Percentiles rank a stretch among this genome's conserved stretches.
phyloP scores from a whole-genome alignment of 1,140 invertebrate species.

The Zaprionus vittiger region DNA sequence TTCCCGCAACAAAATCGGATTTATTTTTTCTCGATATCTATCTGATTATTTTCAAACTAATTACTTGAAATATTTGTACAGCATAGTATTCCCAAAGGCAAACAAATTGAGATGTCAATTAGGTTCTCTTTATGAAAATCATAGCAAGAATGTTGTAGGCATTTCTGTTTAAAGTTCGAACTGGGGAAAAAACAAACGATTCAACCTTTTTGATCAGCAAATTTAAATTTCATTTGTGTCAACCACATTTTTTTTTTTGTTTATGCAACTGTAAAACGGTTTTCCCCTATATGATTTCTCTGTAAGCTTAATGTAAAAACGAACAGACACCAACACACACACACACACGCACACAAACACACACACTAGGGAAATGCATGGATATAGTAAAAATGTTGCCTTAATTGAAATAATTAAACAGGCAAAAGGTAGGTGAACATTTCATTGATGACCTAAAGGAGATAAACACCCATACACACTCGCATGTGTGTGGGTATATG shows the following conservation, averaged over 20 bases:
- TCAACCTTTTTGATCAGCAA: constrained; percentile 7
- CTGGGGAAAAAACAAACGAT: not conserved
- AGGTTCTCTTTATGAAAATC: not conserved
- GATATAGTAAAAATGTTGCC: constrained; percentile 51
- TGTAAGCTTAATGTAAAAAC: constrained; percentile 2
- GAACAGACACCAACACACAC: not conserved
- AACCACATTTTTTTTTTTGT: constrained; percentile 28
- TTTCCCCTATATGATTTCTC: not conserved
- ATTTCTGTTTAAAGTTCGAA: not conserved
- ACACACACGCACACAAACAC: too few relatives aligned
- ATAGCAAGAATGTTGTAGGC: not conserved
- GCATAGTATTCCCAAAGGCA: not conserved
- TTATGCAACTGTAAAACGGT: not conserved
- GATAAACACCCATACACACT: constrained; percentile 45
- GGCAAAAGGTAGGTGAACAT: constrained; percentile 62
- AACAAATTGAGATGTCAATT: not conserved
- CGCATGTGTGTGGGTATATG: not conserved
- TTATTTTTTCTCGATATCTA: too few relatives aligned
- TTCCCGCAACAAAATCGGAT: too few relatives aligned
- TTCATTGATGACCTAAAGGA: constrained; percentile 73
- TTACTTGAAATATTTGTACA: too few relatives aligned
- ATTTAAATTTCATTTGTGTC: constrained; percentile 57
- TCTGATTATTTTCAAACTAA: too few relatives aligned
- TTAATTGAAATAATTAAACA: constrained; percentile 76
- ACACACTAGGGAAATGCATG: not conserved